Evolutionary conservation across 2,888 invertebrate genomes (phyloP).

Genomic region (Ormyrus nitidulus): DNA sequence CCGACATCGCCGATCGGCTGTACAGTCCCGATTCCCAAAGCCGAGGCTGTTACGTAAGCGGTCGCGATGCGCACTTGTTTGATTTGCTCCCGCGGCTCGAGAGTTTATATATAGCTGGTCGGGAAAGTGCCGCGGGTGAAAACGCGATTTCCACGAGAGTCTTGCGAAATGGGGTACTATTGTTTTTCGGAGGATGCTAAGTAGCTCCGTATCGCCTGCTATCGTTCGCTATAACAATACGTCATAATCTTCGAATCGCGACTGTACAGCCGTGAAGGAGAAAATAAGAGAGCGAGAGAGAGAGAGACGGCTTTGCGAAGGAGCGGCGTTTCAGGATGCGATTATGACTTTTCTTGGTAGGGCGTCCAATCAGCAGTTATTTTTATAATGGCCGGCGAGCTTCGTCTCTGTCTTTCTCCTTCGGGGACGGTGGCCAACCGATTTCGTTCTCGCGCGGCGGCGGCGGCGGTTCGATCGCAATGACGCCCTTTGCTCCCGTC

Average conservation of each 20-base stretch:
- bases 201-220: no score
- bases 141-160: no score
- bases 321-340: constrained; percentile 70
- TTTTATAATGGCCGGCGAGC: constrained; percentile 73
- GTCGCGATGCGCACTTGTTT: background rate
- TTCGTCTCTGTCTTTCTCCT: constrained; percentile 35
- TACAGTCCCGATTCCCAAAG: background rate
- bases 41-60: no score
- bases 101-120: no score
- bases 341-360: constrained; percentile 76
- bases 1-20: background rate
- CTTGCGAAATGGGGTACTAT: no score
- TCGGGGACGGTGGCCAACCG: background rate
- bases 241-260: constrained; percentile 15
- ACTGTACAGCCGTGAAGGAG: constrained; percentile 13
- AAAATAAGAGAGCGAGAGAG: constrained; percentile 8
- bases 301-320: constrained; percentile 52
- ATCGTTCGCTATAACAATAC: no score
- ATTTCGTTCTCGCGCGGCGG: constrained; percentile 6
- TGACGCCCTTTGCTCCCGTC: constrained; percentile 20
- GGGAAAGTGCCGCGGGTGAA: no score
- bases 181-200: no score
- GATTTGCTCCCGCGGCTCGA: background rate
- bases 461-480: background rate
- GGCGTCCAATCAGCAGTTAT: constrained; percentile 75